These are phyloP conservation scores for Drosophila parthenogenetica DNA, from an alignment of 2,888 invertebrate genomes.

Conservation along the genomic window DNA sequence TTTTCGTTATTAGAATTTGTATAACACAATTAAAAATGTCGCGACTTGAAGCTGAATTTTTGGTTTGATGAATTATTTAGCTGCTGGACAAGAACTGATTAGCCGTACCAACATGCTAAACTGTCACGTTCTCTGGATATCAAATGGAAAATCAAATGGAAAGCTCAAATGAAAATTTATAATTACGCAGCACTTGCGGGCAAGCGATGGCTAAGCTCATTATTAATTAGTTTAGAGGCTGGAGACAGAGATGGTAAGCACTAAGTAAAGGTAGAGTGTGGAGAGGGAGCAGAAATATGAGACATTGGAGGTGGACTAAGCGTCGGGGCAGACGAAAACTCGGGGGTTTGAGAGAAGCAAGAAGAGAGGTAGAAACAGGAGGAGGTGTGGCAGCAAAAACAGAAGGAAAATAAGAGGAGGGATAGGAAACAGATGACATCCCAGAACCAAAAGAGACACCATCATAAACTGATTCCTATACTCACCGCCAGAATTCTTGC, in stretches of 20 bases:
- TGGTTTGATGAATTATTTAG: constrained; percentile 55
- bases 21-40: constrained; percentile 72
- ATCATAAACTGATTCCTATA: constrained; percentile 7
- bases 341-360: too few relatives aligned
- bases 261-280: not conserved
- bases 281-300: not conserved
- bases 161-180: constrained; percentile 52
- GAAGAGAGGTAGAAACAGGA: too few relatives aligned
- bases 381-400: too few relatives aligned
- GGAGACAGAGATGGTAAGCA: not conserved
- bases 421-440: not conserved
- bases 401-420: not conserved
- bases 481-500: constrained; percentile 92
- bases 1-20: constrained; percentile 54
- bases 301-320: not conserved
- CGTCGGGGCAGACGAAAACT: not conserved
- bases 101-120: constrained; percentile 37
- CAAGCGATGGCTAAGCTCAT: constrained; percentile 44
- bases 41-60: constrained; percentile 46
- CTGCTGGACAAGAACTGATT: constrained; percentile 41
- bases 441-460: too few relatives aligned
- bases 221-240: constrained; percentile 27
- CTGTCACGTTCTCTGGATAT: constrained; percentile 69
- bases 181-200: constrained; percentile 45
- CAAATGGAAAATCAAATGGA: constrained; percentile 49